Percentiles rank a stretch among this genome's conserved stretches.
These are phyloP conservation scores for Macrophya annulata DNA, from an alignment of 2,888 invertebrate genomes.

Conservation along the genomic window DNA sequence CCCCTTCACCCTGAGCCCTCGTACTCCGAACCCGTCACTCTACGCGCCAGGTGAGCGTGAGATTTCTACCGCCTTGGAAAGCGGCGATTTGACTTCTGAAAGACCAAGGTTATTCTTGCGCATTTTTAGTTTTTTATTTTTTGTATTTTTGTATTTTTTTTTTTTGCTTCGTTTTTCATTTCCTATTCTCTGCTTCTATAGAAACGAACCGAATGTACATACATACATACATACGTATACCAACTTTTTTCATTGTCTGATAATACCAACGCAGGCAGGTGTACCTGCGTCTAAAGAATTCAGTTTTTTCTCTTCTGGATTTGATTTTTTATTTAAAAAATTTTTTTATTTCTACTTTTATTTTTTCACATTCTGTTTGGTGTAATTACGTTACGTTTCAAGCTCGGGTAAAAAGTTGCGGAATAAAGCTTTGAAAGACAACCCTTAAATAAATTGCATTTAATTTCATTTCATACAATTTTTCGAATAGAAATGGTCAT, in stretches of 20 bases:
- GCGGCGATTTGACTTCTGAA: background rate
- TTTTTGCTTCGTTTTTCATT: background rate
- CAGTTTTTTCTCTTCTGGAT: background rate
- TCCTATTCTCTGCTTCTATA: background rate
- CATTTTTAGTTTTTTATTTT: slow-evolving; percentile 8
- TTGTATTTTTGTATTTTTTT: background rate
- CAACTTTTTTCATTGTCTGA: slow-evolving; percentile 4
- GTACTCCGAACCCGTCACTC: slow-evolving; percentile 35
- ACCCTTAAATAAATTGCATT: background rate
- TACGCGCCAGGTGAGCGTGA: slow-evolving; percentile 51
- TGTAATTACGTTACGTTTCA: background rate
- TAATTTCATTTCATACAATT: background rate
- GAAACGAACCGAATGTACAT: background rate
- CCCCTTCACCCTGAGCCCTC: slow-evolving; percentile 41
- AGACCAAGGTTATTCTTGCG: background rate
- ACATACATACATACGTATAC: too few relatives aligned
- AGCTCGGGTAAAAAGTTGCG: background rate
- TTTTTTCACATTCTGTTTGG: background rate
- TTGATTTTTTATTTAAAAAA: too few relatives aligned
- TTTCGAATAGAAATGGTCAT: background rate
- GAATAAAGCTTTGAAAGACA: background rate
- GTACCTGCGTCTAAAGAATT: background rate
- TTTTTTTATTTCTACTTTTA: too few relatives aligned
- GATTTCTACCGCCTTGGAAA: slow-evolving; percentile 26
- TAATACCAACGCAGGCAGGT: background rate